These are phyloP conservation scores for Pteria penguin DNA, from an alignment of 2,888 invertebrate genomes.

Conservation along the genomic window DNA sequence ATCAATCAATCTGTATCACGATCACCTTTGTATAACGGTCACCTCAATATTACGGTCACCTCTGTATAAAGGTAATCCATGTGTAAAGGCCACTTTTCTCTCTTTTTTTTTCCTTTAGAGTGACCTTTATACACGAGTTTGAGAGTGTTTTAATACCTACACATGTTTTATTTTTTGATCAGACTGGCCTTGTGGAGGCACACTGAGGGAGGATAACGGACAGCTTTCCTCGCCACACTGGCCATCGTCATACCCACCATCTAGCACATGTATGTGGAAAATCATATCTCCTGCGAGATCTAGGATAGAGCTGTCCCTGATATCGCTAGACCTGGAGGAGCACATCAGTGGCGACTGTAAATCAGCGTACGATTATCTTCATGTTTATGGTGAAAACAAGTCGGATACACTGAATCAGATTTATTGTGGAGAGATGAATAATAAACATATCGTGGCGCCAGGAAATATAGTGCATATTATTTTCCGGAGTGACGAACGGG, in stretches of 20 bases:
- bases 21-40: no score
- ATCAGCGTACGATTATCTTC: conserved; percentile 64
- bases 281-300: conserved; percentile 64
- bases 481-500: conserved; percentile 70
- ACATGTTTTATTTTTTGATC: no score
- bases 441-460: conserved; percentile 55
- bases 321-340: conserved; percentile 70
- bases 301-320: conserved; percentile 65
- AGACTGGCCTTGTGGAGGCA: conserved; percentile 77
- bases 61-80: no score
- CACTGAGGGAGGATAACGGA: conserved; percentile 66
- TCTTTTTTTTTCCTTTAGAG: no score
- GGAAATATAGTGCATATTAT: conserved; percentile 63
- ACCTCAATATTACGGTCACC: no score
- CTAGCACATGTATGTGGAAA: conserved; percentile 69
- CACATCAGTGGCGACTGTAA: conserved; percentile 67
- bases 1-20: no score
- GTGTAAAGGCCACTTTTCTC: no score
- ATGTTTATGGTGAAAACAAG: conserved; percentile 61
- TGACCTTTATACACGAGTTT: no score
- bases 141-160: no score
- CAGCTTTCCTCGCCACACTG: conserved; percentile 75
- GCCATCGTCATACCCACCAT: conserved; percentile 71
- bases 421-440: conserved; percentile 57
- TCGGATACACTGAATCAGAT: conserved; percentile 50